Evolutionary conservation across 2,888 invertebrate species (phyloP).

Genomic region (Dryococelus australis): DNA sequence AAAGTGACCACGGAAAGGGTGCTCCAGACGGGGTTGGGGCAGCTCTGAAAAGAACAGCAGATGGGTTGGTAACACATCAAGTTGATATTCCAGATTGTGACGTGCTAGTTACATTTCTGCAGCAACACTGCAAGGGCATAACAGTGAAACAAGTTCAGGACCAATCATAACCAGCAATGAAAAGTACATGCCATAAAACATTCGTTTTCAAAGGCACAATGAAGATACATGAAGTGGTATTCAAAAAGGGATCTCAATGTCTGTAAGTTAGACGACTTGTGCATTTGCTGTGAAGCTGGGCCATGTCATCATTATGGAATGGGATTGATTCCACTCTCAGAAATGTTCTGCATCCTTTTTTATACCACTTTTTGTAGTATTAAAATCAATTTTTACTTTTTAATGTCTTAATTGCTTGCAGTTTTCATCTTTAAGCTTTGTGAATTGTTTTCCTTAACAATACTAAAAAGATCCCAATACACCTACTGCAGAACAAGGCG

Average conservation of each 20-base stretch:
- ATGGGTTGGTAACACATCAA: neutral
- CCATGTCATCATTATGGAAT: neutral
- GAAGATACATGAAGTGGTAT: constrained; percentile 9
- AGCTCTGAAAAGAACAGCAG: neutral
- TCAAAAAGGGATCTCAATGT: neutral
- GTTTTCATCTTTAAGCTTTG: neutral
- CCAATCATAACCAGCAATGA: neutral
- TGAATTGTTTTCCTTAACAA: neutral
- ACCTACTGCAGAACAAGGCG: neutral
- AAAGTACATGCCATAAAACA: neutral
- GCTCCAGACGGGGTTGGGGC: neutral
- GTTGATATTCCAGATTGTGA: constrained; percentile 3
- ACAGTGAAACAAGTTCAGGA: neutral
- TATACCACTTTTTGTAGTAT: neutral
- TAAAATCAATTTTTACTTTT: no score
- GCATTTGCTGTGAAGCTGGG: neutral
- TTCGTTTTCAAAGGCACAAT: constrained; percentile 6
- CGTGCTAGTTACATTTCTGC: neutral
- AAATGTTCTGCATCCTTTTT: neutral
- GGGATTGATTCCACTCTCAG: neutral
- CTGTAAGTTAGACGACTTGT: neutral
- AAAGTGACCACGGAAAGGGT: neutral
- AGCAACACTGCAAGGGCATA: neutral
- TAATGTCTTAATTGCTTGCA: no score
- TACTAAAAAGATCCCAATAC: no score